Percentiles rank a stretch among this genome's conserved stretches.
Evolutionary conservation across 2,888 invertebrate genomes (phyloP).

Genomic region (Polymixis lichenea): DNA sequence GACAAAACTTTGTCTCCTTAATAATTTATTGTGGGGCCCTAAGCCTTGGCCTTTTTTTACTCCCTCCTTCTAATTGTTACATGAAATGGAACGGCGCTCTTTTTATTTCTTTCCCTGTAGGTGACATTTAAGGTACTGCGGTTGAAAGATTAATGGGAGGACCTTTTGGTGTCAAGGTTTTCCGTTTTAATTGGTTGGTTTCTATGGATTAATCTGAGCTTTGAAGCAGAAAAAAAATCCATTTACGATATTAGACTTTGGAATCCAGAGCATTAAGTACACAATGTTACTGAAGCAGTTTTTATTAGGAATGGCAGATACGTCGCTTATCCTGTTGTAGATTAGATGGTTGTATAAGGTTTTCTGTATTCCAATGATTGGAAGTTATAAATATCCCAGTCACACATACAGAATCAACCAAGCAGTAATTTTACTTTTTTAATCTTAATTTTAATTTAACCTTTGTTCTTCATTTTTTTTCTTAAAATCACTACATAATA

Average conservation of each 20-base stretch:
- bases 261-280: not conserved
- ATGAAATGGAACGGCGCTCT: conserved; percentile 72
- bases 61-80: conserved; percentile 79
- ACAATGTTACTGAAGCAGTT: not conserved
- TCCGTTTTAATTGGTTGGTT: conserved; percentile 65
- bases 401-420: too few relatives aligned
- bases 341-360: too few relatives aligned
- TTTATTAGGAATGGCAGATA: not conserved
- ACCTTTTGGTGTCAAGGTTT: conserved; percentile 67
- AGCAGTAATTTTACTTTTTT: too few relatives aligned
- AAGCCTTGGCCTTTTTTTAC: conserved; percentile 74
- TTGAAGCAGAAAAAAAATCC: conserved; percentile 20
- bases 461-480: too few relatives aligned
- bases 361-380: too few relatives aligned
- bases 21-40: conserved; percentile 80
- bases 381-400: too few relatives aligned
- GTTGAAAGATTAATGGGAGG: conserved; percentile 67
- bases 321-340: not conserved
- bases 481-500: too few relatives aligned
- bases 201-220: conserved; percentile 41
- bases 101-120: conserved; percentile 75
- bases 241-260: not conserved
- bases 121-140: conserved; percentile 75
- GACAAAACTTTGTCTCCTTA: conserved; percentile 80
- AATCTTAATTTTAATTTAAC: too few relatives aligned